Evolutionary conservation across 1,140 invertebrate genomes (phyloP).

Genomic region (Aphelenchoides fujianensis): DNA sequence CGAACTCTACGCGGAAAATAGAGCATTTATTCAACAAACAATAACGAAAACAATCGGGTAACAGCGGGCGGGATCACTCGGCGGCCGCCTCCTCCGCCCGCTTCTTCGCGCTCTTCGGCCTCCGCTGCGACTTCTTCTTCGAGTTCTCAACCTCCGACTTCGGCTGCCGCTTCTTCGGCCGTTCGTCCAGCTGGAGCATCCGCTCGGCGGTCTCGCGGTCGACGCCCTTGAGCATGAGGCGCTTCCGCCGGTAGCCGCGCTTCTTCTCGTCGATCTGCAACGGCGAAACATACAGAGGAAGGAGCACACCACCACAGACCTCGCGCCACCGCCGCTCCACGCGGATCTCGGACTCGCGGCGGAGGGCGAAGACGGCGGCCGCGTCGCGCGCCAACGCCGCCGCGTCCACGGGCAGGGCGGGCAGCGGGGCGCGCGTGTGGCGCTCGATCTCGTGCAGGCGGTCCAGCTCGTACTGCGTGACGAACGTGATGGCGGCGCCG

Average conservation of each 20-base stretch:
- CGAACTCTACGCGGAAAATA: no score
- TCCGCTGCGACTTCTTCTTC: no score
- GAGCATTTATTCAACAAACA: no score
- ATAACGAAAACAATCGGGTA: no score
- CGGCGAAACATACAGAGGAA: no score
- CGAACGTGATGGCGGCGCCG: conserved; percentile 71
- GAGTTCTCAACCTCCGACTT: no score
- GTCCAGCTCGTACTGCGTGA: conserved; percentile 87
- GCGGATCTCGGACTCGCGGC: conserved; percentile 82
- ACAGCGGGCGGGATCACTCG: no score
- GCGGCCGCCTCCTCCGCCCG: no score
- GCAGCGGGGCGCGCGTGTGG: conserved; percentile 65
- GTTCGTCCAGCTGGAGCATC: conserved; percentile 32
- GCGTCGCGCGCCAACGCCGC: conserved; percentile 77
- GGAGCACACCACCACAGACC: no score
- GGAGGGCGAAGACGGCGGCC: conserved; percentile 82
- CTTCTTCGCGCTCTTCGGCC: conserved; percentile 1
- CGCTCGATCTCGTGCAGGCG: background rate
- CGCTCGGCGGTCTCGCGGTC: conserved; percentile 74
- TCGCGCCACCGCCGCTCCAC: conserved; percentile 78
- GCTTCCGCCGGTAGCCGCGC: conserved; percentile 79
- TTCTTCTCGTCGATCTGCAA: conserved; percentile 85
- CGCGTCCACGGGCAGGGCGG: conserved; percentile 66
- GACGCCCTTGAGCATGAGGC: conserved; percentile 78
- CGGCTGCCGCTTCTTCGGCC: no score